A percentile compares a stretch with the other conserved stretches of the same genome.
Conservation (phyloP, 2,113 vertebrate species). For the Crotalus tigris region DNA sequence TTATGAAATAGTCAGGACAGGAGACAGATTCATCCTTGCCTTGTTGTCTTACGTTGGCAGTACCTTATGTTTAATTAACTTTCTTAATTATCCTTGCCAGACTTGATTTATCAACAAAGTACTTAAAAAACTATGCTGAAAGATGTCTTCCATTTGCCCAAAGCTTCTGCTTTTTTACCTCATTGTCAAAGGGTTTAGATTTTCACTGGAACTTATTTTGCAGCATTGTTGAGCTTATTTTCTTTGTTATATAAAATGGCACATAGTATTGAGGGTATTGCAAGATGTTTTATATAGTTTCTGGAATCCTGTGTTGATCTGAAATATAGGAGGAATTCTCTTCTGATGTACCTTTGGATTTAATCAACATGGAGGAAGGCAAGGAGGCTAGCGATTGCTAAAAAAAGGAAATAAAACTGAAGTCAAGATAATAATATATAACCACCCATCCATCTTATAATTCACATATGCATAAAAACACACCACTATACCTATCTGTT, state of each 20-base stretch:
- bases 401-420: background rate
- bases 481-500: background rate
- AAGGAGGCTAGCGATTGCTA: background rate
- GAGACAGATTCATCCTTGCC: background rate
- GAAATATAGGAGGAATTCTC: background rate
- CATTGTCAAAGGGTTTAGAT: background rate
- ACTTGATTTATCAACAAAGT: background rate
- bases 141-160: background rate
- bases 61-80: background rate
- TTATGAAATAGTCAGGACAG: background rate
- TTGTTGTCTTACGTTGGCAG: background rate
- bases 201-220: background rate
- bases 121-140: background rate
- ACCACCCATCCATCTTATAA: background rate
- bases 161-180: background rate
- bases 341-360: background rate
- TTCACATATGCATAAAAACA: background rate
- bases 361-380: background rate
- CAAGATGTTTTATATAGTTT: background rate
- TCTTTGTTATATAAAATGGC: background rate
- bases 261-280: background rate
- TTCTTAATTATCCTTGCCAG: background rate
- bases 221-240: background rate
- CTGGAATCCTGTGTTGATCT: background rate
- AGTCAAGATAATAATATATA: background rate